phyloP scores from a whole-genome alignment of 2,797 vertebrate species.

The Alouatta caraya region DNA sequence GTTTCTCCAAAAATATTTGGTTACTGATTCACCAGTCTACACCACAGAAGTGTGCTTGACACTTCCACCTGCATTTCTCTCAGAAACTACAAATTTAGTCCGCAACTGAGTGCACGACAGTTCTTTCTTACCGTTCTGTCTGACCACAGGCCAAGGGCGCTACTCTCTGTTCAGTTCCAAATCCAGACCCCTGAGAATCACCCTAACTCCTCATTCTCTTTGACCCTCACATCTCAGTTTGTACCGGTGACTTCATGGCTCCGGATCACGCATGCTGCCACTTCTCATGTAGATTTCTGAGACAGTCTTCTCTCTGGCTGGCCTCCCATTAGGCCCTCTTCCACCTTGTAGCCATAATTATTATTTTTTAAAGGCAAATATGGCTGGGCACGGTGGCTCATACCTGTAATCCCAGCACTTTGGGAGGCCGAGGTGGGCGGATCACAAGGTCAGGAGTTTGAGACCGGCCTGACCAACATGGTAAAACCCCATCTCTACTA shows the following conservation, averaged over 20 bases:
- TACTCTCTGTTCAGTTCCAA: no score
- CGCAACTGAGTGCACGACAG: background rate
- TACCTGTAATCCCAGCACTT: no score
- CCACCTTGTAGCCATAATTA: background rate
- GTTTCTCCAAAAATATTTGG: background rate
- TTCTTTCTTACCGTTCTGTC: background rate
- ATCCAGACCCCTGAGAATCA: background rate
- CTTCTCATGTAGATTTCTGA: background rate
- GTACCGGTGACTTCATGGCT: background rate
- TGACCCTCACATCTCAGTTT: accelerated
- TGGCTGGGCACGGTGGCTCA: no score
- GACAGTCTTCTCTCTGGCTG: background rate
- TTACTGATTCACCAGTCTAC: background rate
- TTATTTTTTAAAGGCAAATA: background rate
- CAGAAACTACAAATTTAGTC: background rate
- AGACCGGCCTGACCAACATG: no score
- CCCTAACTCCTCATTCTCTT: no score
- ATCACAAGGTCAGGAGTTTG: no score
- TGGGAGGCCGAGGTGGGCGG: no score
- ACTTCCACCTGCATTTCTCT: background rate
- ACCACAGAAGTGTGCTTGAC: no score
- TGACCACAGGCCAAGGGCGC: background rate
- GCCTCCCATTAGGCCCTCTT: background rate
- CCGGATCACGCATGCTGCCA: accelerated
- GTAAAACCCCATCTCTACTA: no score